Evolutionary conservation across 2,888 invertebrate species (phyloP), one percentile per base, ranked within the genome.

Genomic region (Hermodice carunculata): DNA sequence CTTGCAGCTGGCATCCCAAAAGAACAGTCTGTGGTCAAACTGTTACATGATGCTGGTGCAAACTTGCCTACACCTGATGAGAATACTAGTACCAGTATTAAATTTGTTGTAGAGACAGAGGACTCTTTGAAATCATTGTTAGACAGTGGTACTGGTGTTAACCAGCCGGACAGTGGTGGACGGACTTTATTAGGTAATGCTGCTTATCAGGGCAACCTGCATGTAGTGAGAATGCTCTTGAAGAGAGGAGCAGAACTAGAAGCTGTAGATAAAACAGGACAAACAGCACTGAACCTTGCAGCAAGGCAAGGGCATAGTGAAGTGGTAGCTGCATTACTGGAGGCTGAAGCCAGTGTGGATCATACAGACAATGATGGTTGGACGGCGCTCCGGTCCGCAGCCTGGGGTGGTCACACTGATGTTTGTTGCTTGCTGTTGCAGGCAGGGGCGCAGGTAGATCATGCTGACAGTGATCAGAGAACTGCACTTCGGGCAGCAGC

Each of bases 401-500:
- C 96, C 14, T 97, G 96, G 96, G 96, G 95, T 52, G 97, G 97
- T 0, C 96, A 97, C 80, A 92, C 78, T 3, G 76, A 74, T 5
- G 82, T 84, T 5, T 83, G 84, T 65, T 81, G 64, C 74, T 80
- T 78, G 73, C 83, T 76, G 76, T 0, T 96, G 32, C 95, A 95
- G 83, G 94, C 94, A 19, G 85, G 85, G 8, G 86, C 86, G 0
- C 78, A 80, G 34, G 87, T 87, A 2, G 86, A 88, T 70, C 81
- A 83, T 66, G 83, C 85, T 1, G 88, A 88, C 74, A 83, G 80
- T 64, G 88, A 88, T 64, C 86, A 86, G 40, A 90, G 97, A 71
- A 97, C 97, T 0, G 95, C 97, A 0, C 89, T 97, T 46, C 93
- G 97, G 71, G 97, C 97, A 0, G 88, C 88, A 3, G 96, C 96